Evolutionary conservation across 2,113 vertebrate genomes (phyloP).

Genomic region (Alethe castanea): DNA sequence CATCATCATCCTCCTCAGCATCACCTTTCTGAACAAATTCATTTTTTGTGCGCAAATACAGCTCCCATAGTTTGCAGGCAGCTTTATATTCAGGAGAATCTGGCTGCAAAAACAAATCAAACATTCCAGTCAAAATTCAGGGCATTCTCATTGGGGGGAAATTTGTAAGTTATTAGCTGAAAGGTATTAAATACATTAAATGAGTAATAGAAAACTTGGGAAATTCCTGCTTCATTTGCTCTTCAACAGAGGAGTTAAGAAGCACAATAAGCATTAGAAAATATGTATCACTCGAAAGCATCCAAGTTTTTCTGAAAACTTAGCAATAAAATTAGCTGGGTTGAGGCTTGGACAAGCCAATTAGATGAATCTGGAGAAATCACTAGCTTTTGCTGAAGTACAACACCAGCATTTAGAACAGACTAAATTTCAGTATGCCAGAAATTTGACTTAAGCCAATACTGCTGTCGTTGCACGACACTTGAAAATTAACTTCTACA

Average conservation of each 20-base stretch:
- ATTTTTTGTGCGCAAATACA: conserved; percentile 94
- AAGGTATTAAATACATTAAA: not conserved
- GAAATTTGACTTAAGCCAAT: not conserved
- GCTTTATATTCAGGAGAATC: conserved; percentile 94
- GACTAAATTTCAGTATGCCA: not conserved
- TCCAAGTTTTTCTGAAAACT: not conserved
- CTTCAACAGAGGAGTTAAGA: not conserved
- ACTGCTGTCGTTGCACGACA: not conserved
- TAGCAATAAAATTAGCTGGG: not conserved
- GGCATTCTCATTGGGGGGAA: not conserved
- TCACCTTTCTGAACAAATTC: conserved; percentile 96
- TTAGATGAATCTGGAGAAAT: not conserved
- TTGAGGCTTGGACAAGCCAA: not conserved
- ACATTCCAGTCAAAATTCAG: not conserved
- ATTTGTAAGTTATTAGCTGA: not conserved
- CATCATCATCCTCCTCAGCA: conserved; percentile 92
- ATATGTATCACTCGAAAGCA: not conserved
- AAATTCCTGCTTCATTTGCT: not conserved
- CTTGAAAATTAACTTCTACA: not conserved
- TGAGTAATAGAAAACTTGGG: not conserved
- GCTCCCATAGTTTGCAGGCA: conserved; percentile 95
- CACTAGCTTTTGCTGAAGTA: not conserved
- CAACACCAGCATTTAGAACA: not conserved
- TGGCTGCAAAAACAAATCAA: conserved; percentile 70
- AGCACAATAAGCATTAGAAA: not conserved